These are phyloP conservation scores for Mastigias papua DNA, from an alignment of 30 jellyfish, hydroid and myxozoan genomes.

Conservation along the genomic window DNA sequence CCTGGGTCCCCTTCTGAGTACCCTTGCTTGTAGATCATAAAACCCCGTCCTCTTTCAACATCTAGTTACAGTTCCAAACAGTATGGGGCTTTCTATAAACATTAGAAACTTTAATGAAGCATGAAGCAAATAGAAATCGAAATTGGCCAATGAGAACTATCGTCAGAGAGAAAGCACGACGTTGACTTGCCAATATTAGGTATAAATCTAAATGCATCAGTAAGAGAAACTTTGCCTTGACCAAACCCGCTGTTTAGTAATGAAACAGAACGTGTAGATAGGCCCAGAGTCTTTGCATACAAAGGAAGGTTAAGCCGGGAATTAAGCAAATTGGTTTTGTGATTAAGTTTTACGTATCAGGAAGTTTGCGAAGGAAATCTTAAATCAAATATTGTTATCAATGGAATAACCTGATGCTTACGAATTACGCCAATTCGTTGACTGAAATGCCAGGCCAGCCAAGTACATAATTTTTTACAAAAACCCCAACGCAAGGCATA, in stretches of 20 bases:
- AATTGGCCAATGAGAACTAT: background rate
- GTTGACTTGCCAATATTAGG: background rate
- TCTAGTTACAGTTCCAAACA: no score
- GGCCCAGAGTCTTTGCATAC: background rate
- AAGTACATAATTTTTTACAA: no score
- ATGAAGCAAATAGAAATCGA: no score
- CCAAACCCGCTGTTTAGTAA: background rate
- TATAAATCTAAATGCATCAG: background rate
- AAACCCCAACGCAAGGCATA: no score
- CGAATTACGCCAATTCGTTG: background rate
- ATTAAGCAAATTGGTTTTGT: background rate
- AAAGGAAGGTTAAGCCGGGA: background rate
- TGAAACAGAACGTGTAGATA: background rate
- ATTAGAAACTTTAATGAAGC: no score
- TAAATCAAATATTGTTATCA: background rate
- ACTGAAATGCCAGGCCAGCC: no score
- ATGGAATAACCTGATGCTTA: background rate
- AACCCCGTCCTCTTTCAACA: no score
- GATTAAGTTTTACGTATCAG: constrained; percentile 7
- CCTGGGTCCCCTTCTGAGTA: no score
- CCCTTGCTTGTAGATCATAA: no score
- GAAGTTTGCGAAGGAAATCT: background rate
- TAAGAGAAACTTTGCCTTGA: background rate
- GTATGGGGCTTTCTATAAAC: no score
- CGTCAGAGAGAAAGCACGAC: background rate